Evolutionary conservation across 2,797 vertebrate genomes (phyloP).

Genomic region (Thunnus albacares): DNA sequence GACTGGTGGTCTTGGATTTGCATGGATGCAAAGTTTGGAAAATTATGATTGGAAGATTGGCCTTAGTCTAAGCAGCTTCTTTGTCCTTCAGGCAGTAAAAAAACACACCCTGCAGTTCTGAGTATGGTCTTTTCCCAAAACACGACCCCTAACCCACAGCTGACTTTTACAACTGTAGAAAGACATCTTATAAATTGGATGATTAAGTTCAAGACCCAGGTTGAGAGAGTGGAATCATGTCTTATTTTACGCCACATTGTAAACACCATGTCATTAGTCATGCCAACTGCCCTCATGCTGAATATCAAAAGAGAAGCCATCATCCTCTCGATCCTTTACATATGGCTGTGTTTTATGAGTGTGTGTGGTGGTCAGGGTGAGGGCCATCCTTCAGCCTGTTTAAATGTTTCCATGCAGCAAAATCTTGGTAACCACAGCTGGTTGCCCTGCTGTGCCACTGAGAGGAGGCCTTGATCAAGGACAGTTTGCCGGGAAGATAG

Average conservation of each 20-base stretch:
- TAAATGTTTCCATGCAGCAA: slow-evolving; percentile 75
- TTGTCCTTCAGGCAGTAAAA: slow-evolving; percentile 33
- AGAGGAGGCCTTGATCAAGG: slow-evolving; percentile 59
- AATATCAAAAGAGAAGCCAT: slow-evolving; percentile 67
- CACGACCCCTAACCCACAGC: slow-evolving; percentile 9
- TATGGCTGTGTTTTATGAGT: slow-evolving; percentile 74
- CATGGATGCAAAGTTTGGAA: slow-evolving; percentile 9
- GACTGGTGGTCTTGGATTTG: slow-evolving; percentile 37
- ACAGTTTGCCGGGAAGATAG: slow-evolving; percentile 44
- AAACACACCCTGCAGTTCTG: slow-evolving; percentile 2
- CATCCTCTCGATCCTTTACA: slow-evolving; percentile 69
- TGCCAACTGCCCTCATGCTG: slow-evolving; percentile 38
- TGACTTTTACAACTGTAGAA: slow-evolving; percentile 41
- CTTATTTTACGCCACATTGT: slow-evolving; percentile 61
- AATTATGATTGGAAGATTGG: slow-evolving; percentile 21
- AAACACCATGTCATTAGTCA: slow-evolving; percentile 67
- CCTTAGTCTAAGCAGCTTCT: slow-evolving; percentile 12
- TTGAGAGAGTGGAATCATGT: slow-evolving; percentile 64
- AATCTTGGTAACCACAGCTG: slow-evolving; percentile 49
- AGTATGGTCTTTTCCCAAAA: slow-evolving; percentile 16
- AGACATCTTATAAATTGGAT: slow-evolving; percentile 64
- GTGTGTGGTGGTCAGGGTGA: slow-evolving; percentile 69
- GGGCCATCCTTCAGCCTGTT: slow-evolving; percentile 64
- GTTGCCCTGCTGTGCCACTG: slow-evolving; percentile 48
- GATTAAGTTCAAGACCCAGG: slow-evolving; percentile 65